Evolutionary conservation across 2,888 invertebrate species (phyloP).

Genomic region (Reticulitermes lucifugus): DNA sequence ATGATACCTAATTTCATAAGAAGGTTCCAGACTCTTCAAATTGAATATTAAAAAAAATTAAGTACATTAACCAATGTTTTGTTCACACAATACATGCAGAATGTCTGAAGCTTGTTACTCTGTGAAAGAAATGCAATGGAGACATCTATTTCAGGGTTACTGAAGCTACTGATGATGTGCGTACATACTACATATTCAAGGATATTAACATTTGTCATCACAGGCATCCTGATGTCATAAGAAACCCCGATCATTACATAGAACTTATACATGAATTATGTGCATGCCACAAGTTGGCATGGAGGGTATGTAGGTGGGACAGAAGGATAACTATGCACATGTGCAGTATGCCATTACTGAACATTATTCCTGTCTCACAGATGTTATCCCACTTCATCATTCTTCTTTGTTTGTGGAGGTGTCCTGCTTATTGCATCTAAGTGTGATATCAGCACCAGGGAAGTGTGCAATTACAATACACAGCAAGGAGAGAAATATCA

Average conservation of each 20-base stretch:
- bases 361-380: no score
- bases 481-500: no score
- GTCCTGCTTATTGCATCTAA: no score
- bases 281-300: no score
- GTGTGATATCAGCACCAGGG: no score
- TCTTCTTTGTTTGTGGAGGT: no score
- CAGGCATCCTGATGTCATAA: neutral
- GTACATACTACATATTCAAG: neutral
- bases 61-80: neutral
- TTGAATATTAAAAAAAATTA: neutral
- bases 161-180: neutral
- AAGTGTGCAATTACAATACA: no score
- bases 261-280: neutral
- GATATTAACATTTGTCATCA: neutral
- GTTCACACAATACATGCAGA: neutral
- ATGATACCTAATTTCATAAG: neutral
- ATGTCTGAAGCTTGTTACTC: neutral
- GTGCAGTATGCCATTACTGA: no score
- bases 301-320: no score
- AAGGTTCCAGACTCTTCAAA: neutral
- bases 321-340: no score
- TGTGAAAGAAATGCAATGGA: neutral
- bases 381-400: no score
- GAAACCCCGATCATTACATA: neutral
- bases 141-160: neutral